phyloP scores from a whole-genome alignment of 2,113 vertebrate genomes.

The Calidris pygmaea region DNA sequence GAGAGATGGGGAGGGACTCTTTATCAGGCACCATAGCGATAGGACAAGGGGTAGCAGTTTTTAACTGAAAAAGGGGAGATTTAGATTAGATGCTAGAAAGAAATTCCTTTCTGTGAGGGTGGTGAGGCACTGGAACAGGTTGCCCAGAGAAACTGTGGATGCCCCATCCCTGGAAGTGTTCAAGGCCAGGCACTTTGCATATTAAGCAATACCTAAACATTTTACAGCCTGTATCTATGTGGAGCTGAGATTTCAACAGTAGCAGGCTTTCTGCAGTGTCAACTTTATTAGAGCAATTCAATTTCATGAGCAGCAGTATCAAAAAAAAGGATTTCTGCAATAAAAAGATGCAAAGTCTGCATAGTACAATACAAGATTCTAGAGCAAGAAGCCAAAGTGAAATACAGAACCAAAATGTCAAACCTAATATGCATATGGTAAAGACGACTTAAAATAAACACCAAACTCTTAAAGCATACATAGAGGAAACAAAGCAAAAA shows the following conservation, averaged over 20 bases:
- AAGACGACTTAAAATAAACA: background rate
- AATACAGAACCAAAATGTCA: background rate
- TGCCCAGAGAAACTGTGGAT: background rate
- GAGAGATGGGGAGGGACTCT: background rate
- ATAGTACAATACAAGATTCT: background rate
- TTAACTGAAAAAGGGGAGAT: background rate
- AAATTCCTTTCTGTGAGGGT: background rate
- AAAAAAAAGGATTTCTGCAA: background rate
- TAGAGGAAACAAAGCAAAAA: background rate
- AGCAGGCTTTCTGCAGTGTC: background rate
- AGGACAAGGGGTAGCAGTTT: background rate
- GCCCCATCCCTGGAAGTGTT: background rate
- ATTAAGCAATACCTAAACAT: background rate
- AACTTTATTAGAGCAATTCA: background rate
- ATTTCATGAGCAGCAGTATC: background rate
- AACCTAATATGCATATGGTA: background rate
- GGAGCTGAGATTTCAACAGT: background rate
- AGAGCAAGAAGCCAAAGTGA: background rate
- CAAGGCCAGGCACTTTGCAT: background rate
- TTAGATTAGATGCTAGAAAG: background rate
- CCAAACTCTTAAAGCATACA: background rate
- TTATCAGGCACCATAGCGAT: background rate
- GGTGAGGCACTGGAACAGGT: background rate
- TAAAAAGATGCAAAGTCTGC: too few species aligned
- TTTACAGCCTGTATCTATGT: background rate